Percentiles rank a stretch among this genome's conserved stretches.
Evolutionary conservation across 2,797 vertebrate species (phyloP).

Genomic region (Limnodromus scolopaceus): DNA sequence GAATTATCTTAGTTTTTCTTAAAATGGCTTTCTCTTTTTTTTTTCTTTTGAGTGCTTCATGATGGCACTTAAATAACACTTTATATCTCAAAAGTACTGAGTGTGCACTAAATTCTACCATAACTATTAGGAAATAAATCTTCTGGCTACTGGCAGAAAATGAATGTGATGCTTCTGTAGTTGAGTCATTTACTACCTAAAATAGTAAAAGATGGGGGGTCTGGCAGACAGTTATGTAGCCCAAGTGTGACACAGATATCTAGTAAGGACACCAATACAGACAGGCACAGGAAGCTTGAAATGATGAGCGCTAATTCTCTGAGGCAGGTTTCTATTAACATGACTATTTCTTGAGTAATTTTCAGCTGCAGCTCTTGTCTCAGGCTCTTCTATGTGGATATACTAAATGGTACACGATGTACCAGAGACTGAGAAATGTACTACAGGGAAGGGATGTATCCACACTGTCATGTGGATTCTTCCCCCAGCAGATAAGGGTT

Average conservation of each 20-base stretch:
- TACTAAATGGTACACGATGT: neutral
- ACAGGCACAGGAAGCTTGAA: neutral
- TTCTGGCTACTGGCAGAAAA: neutral
- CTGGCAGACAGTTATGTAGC: neutral
- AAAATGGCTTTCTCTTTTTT: neutral
- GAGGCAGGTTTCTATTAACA: neutral
- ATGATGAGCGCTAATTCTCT: neutral
- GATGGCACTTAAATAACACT: neutral
- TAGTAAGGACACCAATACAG: neutral
- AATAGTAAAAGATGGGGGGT: neutral
- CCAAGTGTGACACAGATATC: neutral
- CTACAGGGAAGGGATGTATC: neutral
- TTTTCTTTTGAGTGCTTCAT: neutral
- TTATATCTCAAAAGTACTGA: neutral
- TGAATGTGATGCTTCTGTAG: neutral
- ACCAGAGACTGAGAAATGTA: neutral
- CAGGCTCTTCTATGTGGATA: neutral
- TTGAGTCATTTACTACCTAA: neutral
- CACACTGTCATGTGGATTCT: neutral
- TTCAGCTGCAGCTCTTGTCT: neutral
- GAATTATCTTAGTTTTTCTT: neutral
- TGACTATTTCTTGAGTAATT: neutral
- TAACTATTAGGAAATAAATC: neutral
- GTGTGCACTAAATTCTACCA: neutral
- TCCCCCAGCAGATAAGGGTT: neutral